Evolutionary conservation across 2,113 vertebrate genomes (phyloP), one percentile per base, ranked within the genome.

Genomic region (Oreotrochilus melanogaster): DNA sequence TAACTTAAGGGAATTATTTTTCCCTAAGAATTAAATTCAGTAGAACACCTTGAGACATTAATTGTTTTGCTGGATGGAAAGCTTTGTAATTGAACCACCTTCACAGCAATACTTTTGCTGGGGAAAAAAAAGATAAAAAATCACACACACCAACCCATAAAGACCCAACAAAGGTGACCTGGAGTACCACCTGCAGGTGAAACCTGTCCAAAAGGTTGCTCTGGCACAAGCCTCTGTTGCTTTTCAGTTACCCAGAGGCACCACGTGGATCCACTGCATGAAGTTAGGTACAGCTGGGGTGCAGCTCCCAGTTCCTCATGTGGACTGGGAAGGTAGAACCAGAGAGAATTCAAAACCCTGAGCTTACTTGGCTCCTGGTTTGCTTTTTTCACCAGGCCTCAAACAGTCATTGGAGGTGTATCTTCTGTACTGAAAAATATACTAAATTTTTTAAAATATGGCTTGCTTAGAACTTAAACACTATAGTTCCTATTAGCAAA

Each of bases 141-240:
- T 58, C 33, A 22, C 19, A 17, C 10, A 1, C 0, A 2, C 15
- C 4, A 1, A 53, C 12, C 18, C 5, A 0, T 8, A 43, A 47
- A 78, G 78, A 19, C 31, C 31, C 16, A 11, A 5, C 10, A 45
- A 27, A 50, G 60, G 31, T 30, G 19, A 62, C 42, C 11, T 57
- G 39, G 37, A 78, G 17, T 10, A 39, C 69, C 33, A 18, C 9
- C 42, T 67, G 37, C n/a, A 42, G 33, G 25, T 64, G 30, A 69
- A 53, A 73, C 62, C 45, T 64, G 30, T 39, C 64, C 35, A 25
- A 12, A 10, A 9, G n/a, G 9, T 25, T 37, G 47, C 24, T 33
- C 42, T 78, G 12, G 14, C 27, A 33, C 48, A 19, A 72, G 9
- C 23, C 6, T 54, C 33, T 3, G 2, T 21, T 72, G 50, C 45